phyloP scores from a whole-genome alignment of 1,140 invertebrate species.

The Apis dorsata region DNA sequence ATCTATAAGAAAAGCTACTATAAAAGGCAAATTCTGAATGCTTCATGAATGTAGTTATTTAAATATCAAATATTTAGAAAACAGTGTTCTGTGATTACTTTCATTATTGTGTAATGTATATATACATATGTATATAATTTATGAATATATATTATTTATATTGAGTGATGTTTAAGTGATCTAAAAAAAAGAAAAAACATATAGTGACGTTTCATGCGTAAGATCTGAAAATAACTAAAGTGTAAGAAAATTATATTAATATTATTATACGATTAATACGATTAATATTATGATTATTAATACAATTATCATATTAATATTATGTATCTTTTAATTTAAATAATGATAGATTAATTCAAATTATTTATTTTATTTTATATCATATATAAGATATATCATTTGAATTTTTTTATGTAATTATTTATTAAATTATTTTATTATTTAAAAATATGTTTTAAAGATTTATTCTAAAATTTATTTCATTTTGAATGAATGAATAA shows the following conservation, averaged over 20 bases:
- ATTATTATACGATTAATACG: background rate
- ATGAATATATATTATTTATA: background rate
- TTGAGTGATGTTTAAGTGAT: too few species aligned
- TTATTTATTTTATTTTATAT: background rate
- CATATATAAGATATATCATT: background rate
- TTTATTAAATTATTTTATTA: background rate
- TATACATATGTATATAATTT: background rate
- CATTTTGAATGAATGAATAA: too few species aligned
- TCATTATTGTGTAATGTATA: background rate
- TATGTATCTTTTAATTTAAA: background rate
- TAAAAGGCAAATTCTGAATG: conserved; percentile 2
- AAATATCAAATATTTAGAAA: background rate
- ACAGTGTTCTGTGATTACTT: background rate
- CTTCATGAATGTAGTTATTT: background rate
- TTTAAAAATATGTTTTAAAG: background rate
- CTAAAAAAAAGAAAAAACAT: background rate
- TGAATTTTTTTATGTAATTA: background rate
- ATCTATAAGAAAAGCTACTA: background rate
- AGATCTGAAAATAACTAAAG: background rate
- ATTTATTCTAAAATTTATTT: background rate
- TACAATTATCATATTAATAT: too few species aligned
- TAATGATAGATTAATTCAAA: background rate
- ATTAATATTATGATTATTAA: too few species aligned
- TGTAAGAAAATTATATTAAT: conserved; percentile 9
- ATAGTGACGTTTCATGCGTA: background rate